Evolutionary conservation across 92 coral and sea anemone species (phyloP).

Genomic region (Epizoanthus illoricatus): DNA sequence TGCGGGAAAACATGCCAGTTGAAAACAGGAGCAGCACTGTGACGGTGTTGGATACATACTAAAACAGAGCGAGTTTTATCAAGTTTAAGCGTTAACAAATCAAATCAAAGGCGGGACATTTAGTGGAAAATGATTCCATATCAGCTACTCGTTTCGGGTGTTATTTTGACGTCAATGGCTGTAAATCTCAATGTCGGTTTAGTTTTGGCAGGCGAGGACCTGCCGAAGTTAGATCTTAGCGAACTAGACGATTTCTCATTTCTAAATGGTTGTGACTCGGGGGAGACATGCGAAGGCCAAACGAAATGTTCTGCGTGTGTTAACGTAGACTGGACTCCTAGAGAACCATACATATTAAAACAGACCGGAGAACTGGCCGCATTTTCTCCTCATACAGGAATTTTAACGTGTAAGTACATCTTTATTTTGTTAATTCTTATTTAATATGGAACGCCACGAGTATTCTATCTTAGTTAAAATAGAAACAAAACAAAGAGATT

Average conservation of each 20-base stretch:
- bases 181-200: not conserved
- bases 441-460: conserved; percentile 17
- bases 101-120: not conserved
- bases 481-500: not conserved
- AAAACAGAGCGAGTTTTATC: not conserved
- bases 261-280: not conserved
- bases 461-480: conserved; percentile 3
- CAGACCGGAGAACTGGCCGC: not conserved
- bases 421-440: conserved; percentile 20
- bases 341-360: conserved; percentile 24
- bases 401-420: conserved; percentile 27
- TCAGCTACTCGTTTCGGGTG: not conserved
- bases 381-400: conserved; percentile 21
- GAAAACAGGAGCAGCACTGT: not conserved
- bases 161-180: not conserved
- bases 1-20: not conserved
- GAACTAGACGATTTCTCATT: not conserved
- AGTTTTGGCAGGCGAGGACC: not conserved
- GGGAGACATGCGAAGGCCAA: conserved; percentile 25
- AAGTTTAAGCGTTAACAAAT: conserved; percentile 9
- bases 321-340: not conserved
- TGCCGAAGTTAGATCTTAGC: not conserved
- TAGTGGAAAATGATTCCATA: not conserved
- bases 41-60: not conserved
- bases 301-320: conserved; percentile 19